These are phyloP conservation scores for Drosophila multiciliata DNA, from an alignment of 2,888 invertebrate genomes.

Conservation along the genomic window DNA sequence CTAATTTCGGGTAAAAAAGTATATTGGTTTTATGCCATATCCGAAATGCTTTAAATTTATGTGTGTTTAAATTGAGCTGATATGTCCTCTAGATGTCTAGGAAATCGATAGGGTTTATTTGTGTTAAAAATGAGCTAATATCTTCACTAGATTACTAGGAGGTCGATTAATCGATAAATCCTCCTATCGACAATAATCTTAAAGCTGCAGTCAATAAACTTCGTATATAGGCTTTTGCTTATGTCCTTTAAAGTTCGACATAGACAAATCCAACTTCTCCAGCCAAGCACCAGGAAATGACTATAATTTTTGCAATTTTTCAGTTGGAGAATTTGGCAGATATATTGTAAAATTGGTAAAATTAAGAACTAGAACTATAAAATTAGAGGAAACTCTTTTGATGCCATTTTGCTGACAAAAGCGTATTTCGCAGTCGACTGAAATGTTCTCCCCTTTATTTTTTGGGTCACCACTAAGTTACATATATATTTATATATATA, in stretches of 20 bases:
- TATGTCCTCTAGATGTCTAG: accelerated
- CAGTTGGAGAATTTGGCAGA: neutral
- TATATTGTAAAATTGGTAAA: no score
- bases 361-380: no score
- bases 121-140: neutral
- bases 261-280: neutral
- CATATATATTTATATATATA: neutral
- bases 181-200: neutral
- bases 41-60: neutral
- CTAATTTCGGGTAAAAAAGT: neutral
- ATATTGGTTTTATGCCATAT: neutral
- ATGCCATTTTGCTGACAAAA: neutral
- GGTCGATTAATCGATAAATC: neutral
- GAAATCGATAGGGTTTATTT: neutral
- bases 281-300: accelerated
- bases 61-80: neutral
- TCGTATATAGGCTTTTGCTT: neutral
- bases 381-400: no score
- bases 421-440: neutral
- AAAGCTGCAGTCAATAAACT: neutral
- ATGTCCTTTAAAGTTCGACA: neutral
- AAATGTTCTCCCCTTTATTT: neutral
- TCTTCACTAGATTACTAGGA: neutral
- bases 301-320: neutral
- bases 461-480: slow-evolving; percentile 16